Percentiles rank a stretch among this genome's conserved stretches.
These are phyloP conservation scores for Pilophorus perplexus DNA, from an alignment of 2,888 invertebrate species.

Conservation along the genomic window DNA sequence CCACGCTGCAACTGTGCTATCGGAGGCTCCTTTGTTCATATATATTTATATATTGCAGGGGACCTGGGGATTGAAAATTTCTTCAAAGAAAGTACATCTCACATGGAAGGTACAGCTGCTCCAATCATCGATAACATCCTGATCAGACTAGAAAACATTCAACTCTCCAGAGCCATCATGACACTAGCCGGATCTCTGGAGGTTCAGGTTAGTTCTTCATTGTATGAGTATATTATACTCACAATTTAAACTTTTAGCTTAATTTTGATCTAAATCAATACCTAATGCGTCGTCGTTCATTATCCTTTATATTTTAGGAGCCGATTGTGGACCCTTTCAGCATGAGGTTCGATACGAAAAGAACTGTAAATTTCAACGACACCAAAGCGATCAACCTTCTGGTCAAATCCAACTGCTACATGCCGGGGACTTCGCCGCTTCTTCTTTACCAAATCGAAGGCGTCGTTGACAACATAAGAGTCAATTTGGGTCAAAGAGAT, in stretches of 20 bases:
- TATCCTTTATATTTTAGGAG: slow-evolving; percentile 56
- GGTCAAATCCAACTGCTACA: slow-evolving; percentile 39
- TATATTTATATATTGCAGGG: no score
- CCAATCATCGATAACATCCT: slow-evolving; percentile 67
- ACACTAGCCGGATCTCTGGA: slow-evolving; percentile 69
- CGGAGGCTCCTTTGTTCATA: no score
- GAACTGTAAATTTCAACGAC: slow-evolving; percentile 56
- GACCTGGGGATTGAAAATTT: slow-evolving; percentile 76
- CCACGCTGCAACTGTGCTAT: no score
- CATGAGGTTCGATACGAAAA: slow-evolving; percentile 69
- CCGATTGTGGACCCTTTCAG: slow-evolving; percentile 72
- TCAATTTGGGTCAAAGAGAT: slow-evolving; percentile 74
- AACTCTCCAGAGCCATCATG: slow-evolving; percentile 69
- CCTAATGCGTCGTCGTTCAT: not conserved
- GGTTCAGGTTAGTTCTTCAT: slow-evolving; percentile 57
- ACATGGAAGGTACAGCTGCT: slow-evolving; percentile 47
- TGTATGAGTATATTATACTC: slow-evolving; percentile 53
- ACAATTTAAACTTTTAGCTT: not conserved
- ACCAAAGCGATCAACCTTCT: slow-evolving; percentile 42
- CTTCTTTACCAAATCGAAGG: slow-evolving; percentile 64
- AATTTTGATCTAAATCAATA: not conserved
- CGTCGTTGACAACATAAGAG: slow-evolving; percentile 62
- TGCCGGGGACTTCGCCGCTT: slow-evolving; percentile 50
- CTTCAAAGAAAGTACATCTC: slow-evolving; percentile 61
- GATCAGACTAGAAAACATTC: slow-evolving; percentile 65